phyloP scores from a whole-genome alignment of 1,140 invertebrate species.

The Calliphora vicina region DNA sequence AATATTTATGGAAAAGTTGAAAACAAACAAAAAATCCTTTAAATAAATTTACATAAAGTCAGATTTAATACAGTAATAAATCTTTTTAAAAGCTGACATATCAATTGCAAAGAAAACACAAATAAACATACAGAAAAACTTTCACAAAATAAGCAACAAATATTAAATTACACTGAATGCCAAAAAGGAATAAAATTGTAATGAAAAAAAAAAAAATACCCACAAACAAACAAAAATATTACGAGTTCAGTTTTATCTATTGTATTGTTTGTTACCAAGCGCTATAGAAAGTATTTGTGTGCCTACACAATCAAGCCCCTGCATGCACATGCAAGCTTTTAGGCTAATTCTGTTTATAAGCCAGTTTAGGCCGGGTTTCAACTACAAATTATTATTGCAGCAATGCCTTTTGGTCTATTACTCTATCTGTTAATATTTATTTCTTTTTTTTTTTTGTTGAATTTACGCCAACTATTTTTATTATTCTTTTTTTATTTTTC shows the following conservation, averaged over 20 bases:
- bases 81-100: not conserved
- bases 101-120: not conserved
- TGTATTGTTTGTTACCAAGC: not conserved
- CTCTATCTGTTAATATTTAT: not conserved
- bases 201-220: no score
- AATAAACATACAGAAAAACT: not conserved
- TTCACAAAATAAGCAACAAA: not conserved
- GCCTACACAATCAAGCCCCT: not conserved
- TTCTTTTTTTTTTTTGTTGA: not conserved
- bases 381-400: not conserved
- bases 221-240: no score
- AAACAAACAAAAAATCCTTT: not conserved
- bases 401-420: not conserved
- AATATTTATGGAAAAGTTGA: not conserved
- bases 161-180: no score
- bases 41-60: not conserved
- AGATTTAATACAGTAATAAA: not conserved
- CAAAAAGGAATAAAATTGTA: no score
- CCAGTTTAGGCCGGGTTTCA: not conserved
- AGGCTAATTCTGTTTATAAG: not conserved
- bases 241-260: not conserved
- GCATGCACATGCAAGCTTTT: not conserved
- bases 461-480: not conserved
- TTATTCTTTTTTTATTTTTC: not conserved
- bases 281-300: not conserved